Evolutionary conservation across 2,113 vertebrate genomes (phyloP), one percentile per base, ranked within the genome.

Genomic region (Lanius ludovicianus): DNA sequence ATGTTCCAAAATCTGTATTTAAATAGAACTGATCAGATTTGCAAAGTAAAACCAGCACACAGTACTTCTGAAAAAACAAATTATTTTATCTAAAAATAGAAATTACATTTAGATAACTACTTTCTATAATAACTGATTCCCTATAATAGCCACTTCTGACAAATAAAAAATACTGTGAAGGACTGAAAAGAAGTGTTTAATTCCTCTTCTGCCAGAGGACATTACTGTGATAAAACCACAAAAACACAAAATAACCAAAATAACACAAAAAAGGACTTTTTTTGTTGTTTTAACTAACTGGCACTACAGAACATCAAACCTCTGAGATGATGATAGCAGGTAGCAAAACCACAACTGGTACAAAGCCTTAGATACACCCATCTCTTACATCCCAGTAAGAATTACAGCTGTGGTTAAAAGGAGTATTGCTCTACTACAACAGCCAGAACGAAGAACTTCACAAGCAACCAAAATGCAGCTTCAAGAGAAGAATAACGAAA

Each of bases 11-110:
- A 74, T 30, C 30, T 50, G 7, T 39, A 81, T 53, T 75, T 86
- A 93, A 96, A 78, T n/a, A 81, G 75, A 84, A 86, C 12, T 41
- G 76, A 83, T 94, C 47, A 75, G 35, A 90, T 68, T 56, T 75
- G 64, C 90, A 86, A 73, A 93, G 42, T 28, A 88, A 79, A 89
- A 81, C 35, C 16, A 78, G 41, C 39, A 57, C 19, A 41, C 16
- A 84, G 18, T 50, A 76, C 18, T 65, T 79, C 24, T 39, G 47
- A 3, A 69, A 67, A 53, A 46, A 25, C n/a, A 37, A 39, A 39
- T 3, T 16, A 47, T n/a, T 20, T 44, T 30, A 47, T 30, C n/a
- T 41, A 41, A 80, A 80, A 28, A 84, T 8, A 78, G 50, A 92
- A 28, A 89, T 63, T 90, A 67, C 78, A 74, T 84, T n/a, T 69